Base-by-base conservation (phyloP, 2,888 invertebrate genomes). In the Lutraria lutraria region DNA sequence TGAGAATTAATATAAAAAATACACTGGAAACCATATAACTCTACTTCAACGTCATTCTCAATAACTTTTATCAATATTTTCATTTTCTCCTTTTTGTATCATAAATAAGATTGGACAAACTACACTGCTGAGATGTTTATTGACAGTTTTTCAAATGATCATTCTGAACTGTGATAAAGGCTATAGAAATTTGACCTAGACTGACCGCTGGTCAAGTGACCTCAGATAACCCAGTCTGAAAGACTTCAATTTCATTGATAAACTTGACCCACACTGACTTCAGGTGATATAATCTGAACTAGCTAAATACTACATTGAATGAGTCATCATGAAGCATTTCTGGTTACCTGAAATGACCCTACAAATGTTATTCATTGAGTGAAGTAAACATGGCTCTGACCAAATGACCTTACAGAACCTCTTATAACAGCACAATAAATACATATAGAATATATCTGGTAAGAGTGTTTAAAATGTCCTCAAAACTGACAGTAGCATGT, bases 161-260 rank as follows among this genome's bases (percentile, higher is more conserved):
- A 10, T 12, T 76, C 25, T 19, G 25, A 16, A 0, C 76, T 34
- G 3, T 76, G 31, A 76, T 76, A 76, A 31, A 76, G 76, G 19
- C 76, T 76, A 76, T 76, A 76, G 31, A 19, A 34, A 34, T 16
- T 19, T 31, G 76, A 76, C 76, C 76, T 25, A 76, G 31, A 16
- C 34, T 31, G 76, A 34, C 76, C 29, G 16, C 31, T 34, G 76
- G 76, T 76, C 76, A 76, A 76, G 76, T 76, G 29, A 76, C 76
- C 76, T 76, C 31, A 76, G 31, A 72, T 72, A 6, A 72, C 25
- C 25, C 31, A 13, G 8, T 72, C 21, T n/a, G 19, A 21, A 60
- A 60, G 21, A 4, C 1, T 10, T 19, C 4, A 43, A 43, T 43
- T 43, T 43, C 43, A 43, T 43, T 43, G 16, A 60, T 19, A 15